phyloP scores from a whole-genome alignment of 2,888 invertebrate genomes.

The Brachynemurus nebulosus region DNA sequence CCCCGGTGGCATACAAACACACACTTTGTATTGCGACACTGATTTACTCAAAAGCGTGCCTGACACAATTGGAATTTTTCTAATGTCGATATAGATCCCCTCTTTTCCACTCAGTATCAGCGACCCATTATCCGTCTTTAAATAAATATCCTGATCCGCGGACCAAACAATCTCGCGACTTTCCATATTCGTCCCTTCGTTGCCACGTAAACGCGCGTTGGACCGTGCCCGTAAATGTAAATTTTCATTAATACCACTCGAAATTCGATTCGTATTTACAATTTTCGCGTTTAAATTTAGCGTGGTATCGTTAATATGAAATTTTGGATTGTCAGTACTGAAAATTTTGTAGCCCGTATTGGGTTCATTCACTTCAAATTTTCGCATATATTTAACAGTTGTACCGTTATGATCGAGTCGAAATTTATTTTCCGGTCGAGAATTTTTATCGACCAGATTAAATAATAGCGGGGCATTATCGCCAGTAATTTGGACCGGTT shows the following conservation, averaged over 20 bases:
- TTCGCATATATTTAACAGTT: slow-evolving; percentile 49
- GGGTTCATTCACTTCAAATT: slow-evolving; percentile 55
- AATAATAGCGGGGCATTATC: slow-evolving; percentile 29
- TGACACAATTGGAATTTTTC: slow-evolving; percentile 53
- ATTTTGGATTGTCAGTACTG: slow-evolving; percentile 58
- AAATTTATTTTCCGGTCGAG: slow-evolving; percentile 32
- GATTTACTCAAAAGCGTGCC: slow-evolving; percentile 26
- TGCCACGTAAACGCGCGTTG: slow-evolving; percentile 56
- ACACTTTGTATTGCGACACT: slow-evolving; percentile 65
- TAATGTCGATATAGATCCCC: slow-evolving; percentile 56
- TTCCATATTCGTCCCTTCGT: slow-evolving; percentile 64
- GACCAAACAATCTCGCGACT: slow-evolving; percentile 56
- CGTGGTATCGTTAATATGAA: slow-evolving; percentile 54
- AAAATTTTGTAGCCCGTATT: slow-evolving; percentile 47
- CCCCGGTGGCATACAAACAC: slow-evolving; percentile 82
- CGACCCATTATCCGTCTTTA: slow-evolving; percentile 64
- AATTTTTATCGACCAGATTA: slow-evolving; percentile 28
- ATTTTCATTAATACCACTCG: slow-evolving; percentile 56
- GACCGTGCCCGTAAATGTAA: slow-evolving; percentile 53
- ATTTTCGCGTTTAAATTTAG: slow-evolving; percentile 49
- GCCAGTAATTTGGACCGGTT: slow-evolving; percentile 36
- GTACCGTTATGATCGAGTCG: slow-evolving; percentile 52
- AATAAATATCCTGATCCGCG: slow-evolving; percentile 63
- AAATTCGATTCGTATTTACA: slow-evolving; percentile 55
- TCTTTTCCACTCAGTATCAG: slow-evolving; percentile 53